Base-by-base conservation (phyloP, 2,888 invertebrate species). In the Mayetiola destructor region DNA sequence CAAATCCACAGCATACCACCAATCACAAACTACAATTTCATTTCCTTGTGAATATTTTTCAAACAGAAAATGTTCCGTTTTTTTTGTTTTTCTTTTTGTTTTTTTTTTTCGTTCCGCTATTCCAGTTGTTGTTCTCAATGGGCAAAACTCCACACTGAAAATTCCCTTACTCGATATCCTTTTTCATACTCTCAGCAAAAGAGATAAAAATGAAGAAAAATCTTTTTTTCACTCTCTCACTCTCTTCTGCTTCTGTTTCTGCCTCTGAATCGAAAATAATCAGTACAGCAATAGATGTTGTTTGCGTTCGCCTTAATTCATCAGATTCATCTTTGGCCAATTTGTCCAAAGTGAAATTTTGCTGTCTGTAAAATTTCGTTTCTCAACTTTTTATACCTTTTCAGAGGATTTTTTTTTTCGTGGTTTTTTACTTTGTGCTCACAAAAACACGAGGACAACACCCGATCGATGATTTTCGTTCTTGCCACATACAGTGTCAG, bases 391-490 rank as follows among this genome's bases (percentile, higher is more conserved):
- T 32, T 32, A 9, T 32, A 9, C 32, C 36, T 36, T 12, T 14
- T 16, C 18, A 20, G 39, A 18, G 36, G 16, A 20, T 39, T 5
- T 20, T 16, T 39, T n/a, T n/a, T n/a, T n/a, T n/a, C 12, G n/a
- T n/a, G n/a, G n/a, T n/a, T n/a, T n/a, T n/a, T n/a, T n/a, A n/a
- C n/a, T n/a, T n/a, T n/a, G n/a, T n/a, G n/a, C n/a, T n/a, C 48
- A 27, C 27, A 48, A 48, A 48, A 27, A 23, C 48, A 48, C 48
- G 48, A 48, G 48, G 48, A 48, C 48, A 48, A 48, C 48, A 48
- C 48, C 48, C 48, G 48, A 48, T 48, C 48, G 48, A 48, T 48
- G 48, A 48, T 48, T 48, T 48, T 48, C 48, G 48, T 27, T 27
- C 27, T 48, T 37, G 37, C 16, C 27, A 23, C 23, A 23, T 27